Base-by-base conservation (phyloP, 1,140 invertebrate species). In the Halesus radiatus region DNA sequence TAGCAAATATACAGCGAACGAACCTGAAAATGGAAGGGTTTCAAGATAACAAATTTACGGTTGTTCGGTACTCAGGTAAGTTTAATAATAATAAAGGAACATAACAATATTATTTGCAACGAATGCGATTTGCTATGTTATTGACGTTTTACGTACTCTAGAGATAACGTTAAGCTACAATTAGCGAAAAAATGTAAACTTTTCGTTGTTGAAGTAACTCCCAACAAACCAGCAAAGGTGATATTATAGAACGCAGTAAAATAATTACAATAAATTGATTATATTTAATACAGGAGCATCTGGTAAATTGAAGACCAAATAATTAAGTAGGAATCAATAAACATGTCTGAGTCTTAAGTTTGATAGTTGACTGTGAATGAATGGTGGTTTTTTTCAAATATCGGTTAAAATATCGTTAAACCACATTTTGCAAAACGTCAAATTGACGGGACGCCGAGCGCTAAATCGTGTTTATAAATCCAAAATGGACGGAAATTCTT, bases 401-500 rank as follows among this genome's bases (percentile, higher is more conserved):
- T 26, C 18, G 68, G 10, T 53, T 52, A 22, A 53, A 72, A 50
- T 52, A 52, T 72, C 68, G 37, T 72, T 50, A 72, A 26, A 72
- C 32, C 64, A 79, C 66, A 79, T 50, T 79, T 79, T 62, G 73
- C 79, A 76, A 80, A 80, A 80, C 79, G 79, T 80, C 79, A 80
- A 54, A 80, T 80, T 80, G 79, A 80, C 79, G 79, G 73, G 79
- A 80, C 79, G 79, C 79, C 79, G 80, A 79, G 72, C 20, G 62
- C 76, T 70, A 77, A 76, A 79, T 56, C 80, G 78, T 83, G 79
- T 82, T 84, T 75, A 84, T 84, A 84, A 45, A 85, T 76, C 78
- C 76, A 84, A 76, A 72, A 83, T 80, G 81, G 79, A 81, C 81
- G 80, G 73, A 81, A 76, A 53, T 64, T 66, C 92, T 94, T 92